Percentiles rank a stretch among this genome's conserved stretches.
Conservation (phyloP, 2,888 invertebrate genomes). For the Pollenia griseotomentosa region DNA sequence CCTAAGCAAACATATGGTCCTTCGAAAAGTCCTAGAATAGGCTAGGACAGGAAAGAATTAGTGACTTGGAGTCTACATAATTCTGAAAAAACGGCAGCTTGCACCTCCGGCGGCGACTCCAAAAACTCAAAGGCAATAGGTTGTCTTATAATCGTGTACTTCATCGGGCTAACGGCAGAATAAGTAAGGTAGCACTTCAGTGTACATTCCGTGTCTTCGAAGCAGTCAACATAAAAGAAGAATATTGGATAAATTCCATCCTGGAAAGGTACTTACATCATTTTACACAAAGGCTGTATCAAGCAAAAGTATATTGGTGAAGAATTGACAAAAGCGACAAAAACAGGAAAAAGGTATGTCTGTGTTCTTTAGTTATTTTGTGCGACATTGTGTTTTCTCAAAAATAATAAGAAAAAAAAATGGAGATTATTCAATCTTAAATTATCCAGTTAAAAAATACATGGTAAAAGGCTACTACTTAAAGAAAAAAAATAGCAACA, state of each 20-base stretch:
- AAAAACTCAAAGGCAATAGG: slow-evolving; percentile 2
- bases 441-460: neutral
- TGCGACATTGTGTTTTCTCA: neutral
- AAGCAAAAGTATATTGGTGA: neutral
- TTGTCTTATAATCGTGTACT: neutral
- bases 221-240: neutral
- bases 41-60: slow-evolving; percentile 3
- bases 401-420: neutral
- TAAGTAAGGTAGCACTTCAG: neutral
- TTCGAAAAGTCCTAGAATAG: slow-evolving; percentile 14
- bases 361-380: slow-evolving; percentile 1
- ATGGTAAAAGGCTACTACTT: neutral
- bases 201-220: neutral
- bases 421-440: neutral
- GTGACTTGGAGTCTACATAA: neutral
- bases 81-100: neutral
- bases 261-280: neutral
- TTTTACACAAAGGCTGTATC: too few species aligned
- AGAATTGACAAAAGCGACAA: neutral
- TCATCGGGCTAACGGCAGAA: neutral
- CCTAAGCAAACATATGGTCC: neutral
- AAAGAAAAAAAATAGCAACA: neutral
- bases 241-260: neutral
- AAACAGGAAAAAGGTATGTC: neutral
- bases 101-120: slow-evolving; percentile 12